phyloP scores from a whole-genome alignment of 2,113 vertebrate genomes.

The Lanius collurio region DNA sequence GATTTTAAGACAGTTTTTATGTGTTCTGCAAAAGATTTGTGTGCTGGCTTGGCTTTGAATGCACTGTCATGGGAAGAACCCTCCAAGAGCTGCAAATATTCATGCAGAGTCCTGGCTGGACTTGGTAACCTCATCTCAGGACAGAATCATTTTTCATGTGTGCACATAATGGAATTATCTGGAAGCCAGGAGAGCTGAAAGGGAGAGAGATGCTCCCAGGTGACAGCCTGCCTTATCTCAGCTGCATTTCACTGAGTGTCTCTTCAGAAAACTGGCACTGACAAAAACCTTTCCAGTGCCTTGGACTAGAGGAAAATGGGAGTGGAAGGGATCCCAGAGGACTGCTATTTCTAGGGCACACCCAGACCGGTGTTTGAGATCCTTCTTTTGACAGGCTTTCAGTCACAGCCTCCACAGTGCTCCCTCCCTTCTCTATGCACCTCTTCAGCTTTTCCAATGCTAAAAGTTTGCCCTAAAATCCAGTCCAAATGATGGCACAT shows the following conservation, averaged over 20 bases:
- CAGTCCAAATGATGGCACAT: background rate
- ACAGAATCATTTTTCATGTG: background rate
- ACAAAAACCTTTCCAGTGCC: background rate
- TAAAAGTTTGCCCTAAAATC: background rate
- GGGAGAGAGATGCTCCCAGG: background rate
- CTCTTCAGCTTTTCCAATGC: background rate
- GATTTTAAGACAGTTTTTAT: background rate
- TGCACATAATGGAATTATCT: background rate
- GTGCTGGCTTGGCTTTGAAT: constrained; percentile 13
- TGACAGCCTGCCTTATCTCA: background rate
- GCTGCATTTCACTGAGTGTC: background rate
- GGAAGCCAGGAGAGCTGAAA: background rate
- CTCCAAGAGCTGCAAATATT: background rate
- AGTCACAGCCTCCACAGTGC: background rate
- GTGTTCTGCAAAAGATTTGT: background rate
- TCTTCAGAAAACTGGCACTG: background rate
- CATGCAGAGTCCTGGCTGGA: background rate
- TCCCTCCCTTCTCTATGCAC: background rate
- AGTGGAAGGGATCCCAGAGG: background rate
- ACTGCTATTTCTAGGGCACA: background rate
- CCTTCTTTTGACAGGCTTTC: background rate
- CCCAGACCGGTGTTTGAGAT: background rate
- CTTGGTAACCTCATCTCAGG: background rate
- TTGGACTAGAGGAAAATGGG: background rate
- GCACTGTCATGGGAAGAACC: background rate